Conservation (phyloP, 2,797 vertebrate genomes). For the Zenarchopterus dispar region DNA sequence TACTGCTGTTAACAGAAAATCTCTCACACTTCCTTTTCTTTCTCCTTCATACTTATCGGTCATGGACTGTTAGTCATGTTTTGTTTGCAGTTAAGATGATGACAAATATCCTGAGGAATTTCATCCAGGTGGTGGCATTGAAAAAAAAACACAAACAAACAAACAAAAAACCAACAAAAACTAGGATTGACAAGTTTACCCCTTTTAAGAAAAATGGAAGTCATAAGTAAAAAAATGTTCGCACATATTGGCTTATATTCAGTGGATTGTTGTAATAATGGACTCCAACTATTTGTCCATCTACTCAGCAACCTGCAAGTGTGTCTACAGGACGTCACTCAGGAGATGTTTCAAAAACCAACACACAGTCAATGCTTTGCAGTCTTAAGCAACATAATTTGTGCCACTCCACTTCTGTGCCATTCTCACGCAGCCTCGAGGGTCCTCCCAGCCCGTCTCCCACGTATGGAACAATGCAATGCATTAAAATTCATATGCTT, state of each 20-base stretch:
- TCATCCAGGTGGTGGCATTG: not conserved
- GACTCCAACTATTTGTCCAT: too few relatives aligned
- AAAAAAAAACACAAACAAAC: not conserved
- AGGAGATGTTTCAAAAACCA: conserved; percentile 23
- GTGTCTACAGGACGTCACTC: not conserved
- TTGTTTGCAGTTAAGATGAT: conserved; percentile 25
- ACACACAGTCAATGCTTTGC: conserved; percentile 17
- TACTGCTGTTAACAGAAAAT: conserved; percentile 13
- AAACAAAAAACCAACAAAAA: too few relatives aligned
- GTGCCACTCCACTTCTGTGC: conserved; percentile 38
- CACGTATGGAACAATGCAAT: conserved; percentile 72
- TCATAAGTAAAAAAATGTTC: too few relatives aligned
- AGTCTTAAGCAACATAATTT: conserved; percentile 19
- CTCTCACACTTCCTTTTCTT: conserved; percentile 21
- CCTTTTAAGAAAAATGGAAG: too few relatives aligned
- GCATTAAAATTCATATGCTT: conserved; percentile 80
- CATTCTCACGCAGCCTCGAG: conserved; percentile 58
- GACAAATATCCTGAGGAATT: conserved; percentile 29
- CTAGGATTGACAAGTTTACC: too few relatives aligned
- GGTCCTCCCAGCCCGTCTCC: conserved; percentile 67
- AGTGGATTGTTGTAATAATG: too few relatives aligned
- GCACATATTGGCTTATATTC: too few relatives aligned
- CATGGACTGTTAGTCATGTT: conserved; percentile 4
- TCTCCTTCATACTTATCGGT: conserved; percentile 37
- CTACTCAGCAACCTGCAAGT: not conserved